Conservation (phyloP, 2,888 invertebrate genomes). For the Ethmia dodecea region DNA sequence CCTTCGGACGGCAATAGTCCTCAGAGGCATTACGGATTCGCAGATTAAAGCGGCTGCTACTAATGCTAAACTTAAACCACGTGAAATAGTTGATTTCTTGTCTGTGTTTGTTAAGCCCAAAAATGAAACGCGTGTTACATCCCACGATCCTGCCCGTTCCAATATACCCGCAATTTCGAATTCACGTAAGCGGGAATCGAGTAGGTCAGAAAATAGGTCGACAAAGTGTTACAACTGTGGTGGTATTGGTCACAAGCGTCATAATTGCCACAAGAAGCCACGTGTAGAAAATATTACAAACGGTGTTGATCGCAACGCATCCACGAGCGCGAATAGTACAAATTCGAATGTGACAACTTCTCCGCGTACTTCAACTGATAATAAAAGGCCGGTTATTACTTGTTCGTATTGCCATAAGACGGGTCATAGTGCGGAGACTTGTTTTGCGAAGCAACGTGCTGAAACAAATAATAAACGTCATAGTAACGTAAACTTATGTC, state of each 20-base stretch:
- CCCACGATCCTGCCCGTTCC: neutral
- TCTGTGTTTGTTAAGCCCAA: neutral
- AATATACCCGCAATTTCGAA: neutral
- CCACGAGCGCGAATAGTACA: no score
- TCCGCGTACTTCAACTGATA: neutral
- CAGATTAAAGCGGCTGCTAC: neutral
- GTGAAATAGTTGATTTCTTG: neutral
- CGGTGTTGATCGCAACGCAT: no score
- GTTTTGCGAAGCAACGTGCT: no score
- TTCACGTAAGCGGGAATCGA: neutral
- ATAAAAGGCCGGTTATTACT: neutral
- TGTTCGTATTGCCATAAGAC: neutral
- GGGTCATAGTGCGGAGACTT: neutral
- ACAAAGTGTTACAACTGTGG: neutral
- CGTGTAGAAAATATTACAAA: no score
- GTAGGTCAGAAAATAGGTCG: neutral
- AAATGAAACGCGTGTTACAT: slow-evolving; percentile 11
- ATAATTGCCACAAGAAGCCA: neutral
- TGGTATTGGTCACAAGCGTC: neutral
- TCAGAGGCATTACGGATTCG: neutral
- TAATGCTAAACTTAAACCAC: no score
- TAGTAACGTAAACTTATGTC: no score
- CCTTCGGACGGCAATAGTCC: neutral
- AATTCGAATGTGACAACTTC: neutral
- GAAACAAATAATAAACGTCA: no score